A percentile compares a stretch with the other conserved stretches of the same genome.
Evolutionary conservation across 2,888 invertebrate genomes (phyloP).

Genomic region (Erebia aethiops): DNA sequence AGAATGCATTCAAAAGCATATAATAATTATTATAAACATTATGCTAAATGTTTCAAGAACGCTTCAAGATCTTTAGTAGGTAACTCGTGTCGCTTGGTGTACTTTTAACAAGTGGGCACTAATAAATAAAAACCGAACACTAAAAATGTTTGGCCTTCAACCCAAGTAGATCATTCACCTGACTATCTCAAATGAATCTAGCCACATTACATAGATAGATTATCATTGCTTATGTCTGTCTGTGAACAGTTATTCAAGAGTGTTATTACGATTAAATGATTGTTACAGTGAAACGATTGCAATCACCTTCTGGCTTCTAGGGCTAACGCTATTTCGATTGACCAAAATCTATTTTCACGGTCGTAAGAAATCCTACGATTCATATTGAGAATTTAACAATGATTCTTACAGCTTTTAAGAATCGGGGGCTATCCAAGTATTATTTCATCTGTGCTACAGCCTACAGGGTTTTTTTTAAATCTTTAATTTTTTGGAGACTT

Average conservation of each 20-base stretch:
- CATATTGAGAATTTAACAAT: too few species aligned
- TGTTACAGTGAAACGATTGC: too few species aligned
- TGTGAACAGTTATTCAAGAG: slow-evolving; percentile 34
- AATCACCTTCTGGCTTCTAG: too few species aligned
- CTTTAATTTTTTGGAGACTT: too few species aligned
- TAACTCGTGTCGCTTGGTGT: slow-evolving; percentile 54
- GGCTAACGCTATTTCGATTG: too few species aligned
- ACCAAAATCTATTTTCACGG: too few species aligned
- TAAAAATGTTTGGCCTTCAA: slow-evolving; percentile 72
- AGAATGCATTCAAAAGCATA: background rate
- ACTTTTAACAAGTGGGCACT: slow-evolving; percentile 58
- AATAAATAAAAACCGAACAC: slow-evolving; percentile 70
- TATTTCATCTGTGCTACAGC: too few species aligned
- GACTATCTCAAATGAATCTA: slow-evolving; percentile 59
- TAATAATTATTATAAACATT: slow-evolving; percentile 21
- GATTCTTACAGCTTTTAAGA: too few species aligned
- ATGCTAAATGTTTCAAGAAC: slow-evolving; percentile 32
- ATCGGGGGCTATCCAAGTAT: too few species aligned
- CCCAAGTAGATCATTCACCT: slow-evolving; percentile 74
- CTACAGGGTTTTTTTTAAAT: too few species aligned
- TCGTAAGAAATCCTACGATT: too few species aligned
- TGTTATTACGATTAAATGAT: background rate
- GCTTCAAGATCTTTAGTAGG: slow-evolving; percentile 47
- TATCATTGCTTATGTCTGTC: slow-evolving; percentile 42
- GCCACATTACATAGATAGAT: slow-evolving; percentile 53